phyloP scores from a whole-genome alignment of 2,888 invertebrate genomes.

The Sialis fuliginosa region DNA sequence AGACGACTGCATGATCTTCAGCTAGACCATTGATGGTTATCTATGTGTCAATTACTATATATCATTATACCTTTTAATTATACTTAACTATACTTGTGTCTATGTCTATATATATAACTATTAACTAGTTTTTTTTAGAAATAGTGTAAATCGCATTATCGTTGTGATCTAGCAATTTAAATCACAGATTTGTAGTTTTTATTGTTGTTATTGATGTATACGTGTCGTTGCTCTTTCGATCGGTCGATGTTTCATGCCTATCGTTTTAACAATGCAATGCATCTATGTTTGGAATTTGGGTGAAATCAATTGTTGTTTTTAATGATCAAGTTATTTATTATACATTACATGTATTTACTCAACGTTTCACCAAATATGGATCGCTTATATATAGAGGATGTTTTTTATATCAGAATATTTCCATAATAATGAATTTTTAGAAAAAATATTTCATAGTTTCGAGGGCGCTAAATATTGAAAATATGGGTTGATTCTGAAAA shows the following conservation, averaged over 20 bases:
- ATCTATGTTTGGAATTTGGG: constrained; percentile 27
- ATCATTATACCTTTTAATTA: constrained; percentile 8
- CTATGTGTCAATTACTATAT: constrained; percentile 10
- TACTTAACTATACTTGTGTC: constrained; percentile 7
- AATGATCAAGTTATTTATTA: background rate
- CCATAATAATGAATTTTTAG: too few species aligned
- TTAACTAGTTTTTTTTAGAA: constrained; percentile 6
- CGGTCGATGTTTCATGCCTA: background rate
- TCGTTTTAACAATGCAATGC: constrained; percentile 27
- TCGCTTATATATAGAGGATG: too few species aligned
- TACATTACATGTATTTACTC: background rate
- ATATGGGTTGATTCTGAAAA: too few species aligned
- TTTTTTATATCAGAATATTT: too few species aligned
- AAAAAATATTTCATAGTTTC: too few species aligned
- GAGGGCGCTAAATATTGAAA: too few species aligned
- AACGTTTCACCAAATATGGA: too few species aligned
- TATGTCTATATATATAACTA: constrained; percentile 9
- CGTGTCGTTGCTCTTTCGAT: constrained; percentile 24
- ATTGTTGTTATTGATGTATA: constrained; percentile 18
- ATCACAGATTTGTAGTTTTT: constrained; percentile 1
- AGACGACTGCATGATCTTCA: too few species aligned
- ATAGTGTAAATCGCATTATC: constrained; percentile 7
- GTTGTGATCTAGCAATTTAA: constrained; percentile 7
- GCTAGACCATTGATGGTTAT: constrained; percentile 2
- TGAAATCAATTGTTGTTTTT: constrained; percentile 21